Conservation (phyloP, 1,140 invertebrate species). For the Cotesia typhae region DNA sequence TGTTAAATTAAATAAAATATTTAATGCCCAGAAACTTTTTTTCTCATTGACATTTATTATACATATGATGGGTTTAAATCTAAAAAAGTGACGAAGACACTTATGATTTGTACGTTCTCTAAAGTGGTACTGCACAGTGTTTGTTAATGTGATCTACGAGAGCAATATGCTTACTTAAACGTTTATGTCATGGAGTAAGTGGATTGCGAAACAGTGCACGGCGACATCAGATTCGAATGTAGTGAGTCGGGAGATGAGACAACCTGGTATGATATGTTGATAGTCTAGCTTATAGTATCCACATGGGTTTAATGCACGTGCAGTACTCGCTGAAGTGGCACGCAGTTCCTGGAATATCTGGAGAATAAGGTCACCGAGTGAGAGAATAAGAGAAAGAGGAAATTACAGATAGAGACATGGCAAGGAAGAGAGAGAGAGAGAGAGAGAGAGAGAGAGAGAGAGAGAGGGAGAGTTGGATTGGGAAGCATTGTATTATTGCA, state of each 20-base stretch:
- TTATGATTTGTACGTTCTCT: constrained; percentile 15
- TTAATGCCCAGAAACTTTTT: no score
- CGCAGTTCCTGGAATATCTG: no score
- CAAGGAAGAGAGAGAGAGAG: constrained; percentile 16
- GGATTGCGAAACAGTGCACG: constrained; percentile 28
- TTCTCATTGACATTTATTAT: no score
- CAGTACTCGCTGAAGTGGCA: no score
- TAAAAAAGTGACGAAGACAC: background rate
- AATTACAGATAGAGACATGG: background rate
- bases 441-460: background rate
- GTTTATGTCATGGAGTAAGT: constrained; percentile 30
- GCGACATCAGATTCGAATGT: constrained; percentile 6
- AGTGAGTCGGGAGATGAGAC: constrained; percentile 14
- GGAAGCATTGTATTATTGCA: constrained; percentile 21
- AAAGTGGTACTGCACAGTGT: constrained; percentile 45
- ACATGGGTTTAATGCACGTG: no score
- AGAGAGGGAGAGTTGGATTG: constrained; percentile 29
- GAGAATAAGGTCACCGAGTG: no score
- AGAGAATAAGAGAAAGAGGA: no score
- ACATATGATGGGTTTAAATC: no score
- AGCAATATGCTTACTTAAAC: constrained; percentile 50
- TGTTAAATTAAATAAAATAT: no score
- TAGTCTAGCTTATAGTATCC: no score
- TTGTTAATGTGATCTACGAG: constrained; percentile 50
- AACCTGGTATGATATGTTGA: constrained; percentile 1